Percentiles rank a stretch among this genome's conserved stretches.
These are phyloP conservation scores for Homalodisca vitripennis DNA, from an alignment of 1,140 invertebrate species.

Conservation along the genomic window DNA sequence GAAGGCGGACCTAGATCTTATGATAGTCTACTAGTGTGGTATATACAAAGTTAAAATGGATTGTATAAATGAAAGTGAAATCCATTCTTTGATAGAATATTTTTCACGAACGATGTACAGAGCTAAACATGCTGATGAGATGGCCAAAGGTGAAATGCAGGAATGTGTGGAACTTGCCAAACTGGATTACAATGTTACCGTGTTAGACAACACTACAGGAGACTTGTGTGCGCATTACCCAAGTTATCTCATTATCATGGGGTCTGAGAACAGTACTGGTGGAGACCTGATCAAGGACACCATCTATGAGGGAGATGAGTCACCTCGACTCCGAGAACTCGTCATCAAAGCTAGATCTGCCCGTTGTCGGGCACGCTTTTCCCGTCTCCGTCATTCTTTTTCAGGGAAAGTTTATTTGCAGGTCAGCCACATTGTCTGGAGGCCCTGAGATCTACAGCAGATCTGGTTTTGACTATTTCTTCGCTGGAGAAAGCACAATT, in stretches of 20 bases:
- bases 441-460: constrained; percentile 74
- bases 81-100: no score
- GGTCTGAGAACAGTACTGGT: constrained; percentile 56
- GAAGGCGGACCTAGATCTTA: no score
- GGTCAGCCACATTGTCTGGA: constrained; percentile 66
- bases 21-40: no score
- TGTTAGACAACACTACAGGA: constrained; percentile 65
- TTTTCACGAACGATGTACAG: no score
- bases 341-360: constrained; percentile 55
- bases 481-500: constrained; percentile 45
- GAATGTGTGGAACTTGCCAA: constrained; percentile 61
- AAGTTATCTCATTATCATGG: constrained; percentile 66
- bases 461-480: constrained; percentile 59
- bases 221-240: constrained; percentile 75
- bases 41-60: no score
- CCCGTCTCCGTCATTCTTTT: constrained; percentile 77
- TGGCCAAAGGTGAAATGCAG: constrained; percentile 60
- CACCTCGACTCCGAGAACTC: constrained; percentile 55
- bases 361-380: constrained; percentile 73
- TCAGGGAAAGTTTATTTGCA: constrained; percentile 58
- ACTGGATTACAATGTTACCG: constrained; percentile 61
- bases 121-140: no score
- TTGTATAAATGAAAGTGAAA: no score
- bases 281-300: constrained; percentile 10
- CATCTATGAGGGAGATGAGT: constrained; percentile 34